phyloP scores from a whole-genome alignment of 2,888 invertebrate species.

The Synanthedon tipuliformis region DNA sequence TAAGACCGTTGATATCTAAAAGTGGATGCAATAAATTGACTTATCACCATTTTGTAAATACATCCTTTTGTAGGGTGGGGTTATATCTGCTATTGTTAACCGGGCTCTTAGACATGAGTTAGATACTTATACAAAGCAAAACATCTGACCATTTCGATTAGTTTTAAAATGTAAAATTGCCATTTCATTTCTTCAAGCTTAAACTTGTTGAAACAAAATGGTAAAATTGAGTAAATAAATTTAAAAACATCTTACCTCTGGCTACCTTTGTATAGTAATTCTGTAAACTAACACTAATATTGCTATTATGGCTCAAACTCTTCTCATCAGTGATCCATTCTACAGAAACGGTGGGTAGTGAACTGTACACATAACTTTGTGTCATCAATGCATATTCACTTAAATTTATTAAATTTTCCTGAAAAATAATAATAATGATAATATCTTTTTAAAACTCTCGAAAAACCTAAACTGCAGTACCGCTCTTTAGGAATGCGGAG shows the following conservation, averaged over 20 bases:
- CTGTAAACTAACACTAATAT: conserved; percentile 50
- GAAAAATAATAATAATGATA: conserved; percentile 11
- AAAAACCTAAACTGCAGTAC: too few species aligned
- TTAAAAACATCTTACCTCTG: conserved; percentile 34
- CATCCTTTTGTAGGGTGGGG: too few species aligned
- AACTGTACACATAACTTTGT: conserved; percentile 43
- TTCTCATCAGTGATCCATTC: conserved; percentile 65
- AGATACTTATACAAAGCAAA: too few species aligned
- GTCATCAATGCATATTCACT: conserved; percentile 42
- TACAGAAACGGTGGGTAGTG: conserved; percentile 47
- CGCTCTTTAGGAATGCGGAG: too few species aligned
- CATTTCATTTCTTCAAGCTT: too few species aligned
- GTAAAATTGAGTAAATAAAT: conserved; percentile 1
- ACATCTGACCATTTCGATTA: too few species aligned
- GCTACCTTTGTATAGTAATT: conserved; percentile 64
- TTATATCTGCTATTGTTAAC: too few species aligned
- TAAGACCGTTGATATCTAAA: too few species aligned
- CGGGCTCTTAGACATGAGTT: too few species aligned
- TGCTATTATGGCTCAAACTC: conserved; percentile 39
- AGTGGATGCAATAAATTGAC: too few species aligned
- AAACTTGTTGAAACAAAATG: not conserved
- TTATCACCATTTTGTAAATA: too few species aligned
- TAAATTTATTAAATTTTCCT: conserved; percentile 53
- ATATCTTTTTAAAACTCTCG: not conserved
- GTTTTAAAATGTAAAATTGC: too few species aligned